Conservation (phyloP, 64 coral and sea anemone species). For the Stichodactyla mertensii region DNA sequence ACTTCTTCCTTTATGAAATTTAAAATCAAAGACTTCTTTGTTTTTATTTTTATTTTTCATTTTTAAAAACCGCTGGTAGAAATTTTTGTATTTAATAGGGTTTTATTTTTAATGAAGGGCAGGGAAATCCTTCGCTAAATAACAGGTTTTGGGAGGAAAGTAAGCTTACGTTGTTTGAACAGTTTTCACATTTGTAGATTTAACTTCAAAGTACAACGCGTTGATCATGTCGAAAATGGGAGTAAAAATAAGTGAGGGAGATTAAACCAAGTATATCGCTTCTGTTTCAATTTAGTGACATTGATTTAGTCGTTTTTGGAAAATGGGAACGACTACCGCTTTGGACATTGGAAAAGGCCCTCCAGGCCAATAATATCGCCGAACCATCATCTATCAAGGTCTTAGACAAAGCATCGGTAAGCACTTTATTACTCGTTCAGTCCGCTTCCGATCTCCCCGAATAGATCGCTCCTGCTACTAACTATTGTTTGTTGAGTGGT, state of each 20-base stretch:
- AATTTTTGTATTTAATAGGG: not conserved
- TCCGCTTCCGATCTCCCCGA: not conserved
- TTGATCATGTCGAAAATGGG: not conserved
- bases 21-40: not conserved
- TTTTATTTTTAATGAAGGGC: not conserved
- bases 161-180: not conserved
- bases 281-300: slow-evolving; percentile 56
- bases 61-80: not conserved
- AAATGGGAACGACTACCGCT: slow-evolving; percentile 91
- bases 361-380: slow-evolving; percentile 83
- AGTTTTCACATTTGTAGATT: not conserved
- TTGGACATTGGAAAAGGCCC: slow-evolving; percentile 86
- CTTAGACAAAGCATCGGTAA: slow-evolving; percentile 93
- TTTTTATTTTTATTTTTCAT: not conserved
- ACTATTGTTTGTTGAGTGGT: not conserved
- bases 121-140: not conserved
- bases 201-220: not conserved
- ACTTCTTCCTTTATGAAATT: not conserved
- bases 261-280: not conserved
- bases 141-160: not conserved
- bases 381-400: slow-evolving; percentile 86
- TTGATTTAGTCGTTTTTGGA: slow-evolving; percentile 94
- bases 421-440: not conserved
- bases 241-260: not conserved
- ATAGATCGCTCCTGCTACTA: not conserved